Evolutionary conservation across 2,797 vertebrate species (phyloP).

Genomic region (Poeciliopsis gracilis): DNA sequence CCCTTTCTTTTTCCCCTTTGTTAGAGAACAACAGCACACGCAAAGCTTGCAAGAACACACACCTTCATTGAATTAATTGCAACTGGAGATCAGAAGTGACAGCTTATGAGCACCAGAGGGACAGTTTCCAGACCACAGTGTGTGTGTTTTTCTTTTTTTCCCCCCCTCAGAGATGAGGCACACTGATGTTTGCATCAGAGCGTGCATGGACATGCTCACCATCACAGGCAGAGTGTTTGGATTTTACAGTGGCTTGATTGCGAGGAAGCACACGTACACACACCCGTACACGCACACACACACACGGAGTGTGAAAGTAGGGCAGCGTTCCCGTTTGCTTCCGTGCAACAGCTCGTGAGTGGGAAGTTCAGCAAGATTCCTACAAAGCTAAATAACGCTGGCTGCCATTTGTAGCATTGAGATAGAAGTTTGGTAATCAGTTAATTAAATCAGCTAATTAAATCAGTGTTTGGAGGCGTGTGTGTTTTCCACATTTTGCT

Average conservation of each 20-base stretch:
- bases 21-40: slow-evolving; percentile 43
- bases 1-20: slow-evolving; percentile 54
- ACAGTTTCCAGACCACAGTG: slow-evolving; percentile 44
- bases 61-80: slow-evolving; percentile 34
- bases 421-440: slow-evolving; percentile 77
- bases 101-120: slow-evolving; percentile 43
- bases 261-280: slow-evolving; percentile 20
- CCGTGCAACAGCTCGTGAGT: slow-evolving; percentile 46
- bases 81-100: slow-evolving; percentile 48
- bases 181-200: not conserved
- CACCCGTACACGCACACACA: slow-evolving; percentile 21
- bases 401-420: slow-evolving; percentile 70
- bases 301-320: slow-evolving; percentile 57
- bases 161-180: slow-evolving; percentile 10
- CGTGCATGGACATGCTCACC: slow-evolving; percentile 17
- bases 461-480: slow-evolving; percentile 74
- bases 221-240: slow-evolving; percentile 33
- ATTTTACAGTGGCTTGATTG: slow-evolving; percentile 40
- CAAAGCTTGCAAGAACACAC: slow-evolving; percentile 12
- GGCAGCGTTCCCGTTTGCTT: slow-evolving; percentile 57
- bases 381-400: slow-evolving; percentile 68
- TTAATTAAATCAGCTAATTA: slow-evolving; percentile 82
- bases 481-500: slow-evolving; percentile 70
- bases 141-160: slow-evolving; percentile 21
- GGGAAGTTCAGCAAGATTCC: slow-evolving; percentile 55